These are phyloP conservation scores for Cygnus buccinator DNA, from an alignment of 2,113 vertebrate genomes.

Conservation along the genomic window DNA sequence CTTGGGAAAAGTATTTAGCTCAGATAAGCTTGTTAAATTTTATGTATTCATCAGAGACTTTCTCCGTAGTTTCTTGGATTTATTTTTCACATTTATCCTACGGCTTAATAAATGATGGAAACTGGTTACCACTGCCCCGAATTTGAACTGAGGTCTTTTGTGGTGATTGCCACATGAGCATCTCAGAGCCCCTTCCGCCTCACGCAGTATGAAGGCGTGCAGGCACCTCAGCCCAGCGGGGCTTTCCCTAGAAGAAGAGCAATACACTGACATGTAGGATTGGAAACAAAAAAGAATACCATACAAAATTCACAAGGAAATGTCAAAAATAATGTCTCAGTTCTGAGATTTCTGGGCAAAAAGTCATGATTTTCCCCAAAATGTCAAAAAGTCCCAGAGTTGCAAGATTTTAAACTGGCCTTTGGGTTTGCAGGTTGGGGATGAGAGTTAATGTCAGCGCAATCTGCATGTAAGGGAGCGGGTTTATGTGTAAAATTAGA, in stretches of 20 bases:
- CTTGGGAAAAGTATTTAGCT: not conserved
- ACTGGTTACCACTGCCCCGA: not conserved
- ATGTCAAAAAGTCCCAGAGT: not conserved
- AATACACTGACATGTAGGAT: rapidly evolving
- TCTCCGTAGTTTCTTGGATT: not conserved
- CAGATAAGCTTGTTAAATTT: not conserved
- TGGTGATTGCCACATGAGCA: not conserved
- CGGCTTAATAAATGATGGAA: not conserved
- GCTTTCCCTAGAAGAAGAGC: not conserved
- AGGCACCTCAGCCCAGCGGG: not conserved
- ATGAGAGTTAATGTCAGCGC: not conserved
- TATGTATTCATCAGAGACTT: not conserved
- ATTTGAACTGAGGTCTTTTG: not conserved
- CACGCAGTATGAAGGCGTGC: not conserved
- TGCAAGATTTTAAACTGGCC: not conserved
- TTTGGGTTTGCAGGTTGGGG: not conserved
- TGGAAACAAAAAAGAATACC: not conserved
- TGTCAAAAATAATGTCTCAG: rapidly evolving
- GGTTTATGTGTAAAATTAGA: not conserved
- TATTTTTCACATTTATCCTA: not conserved
- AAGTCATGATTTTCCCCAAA: not conserved
- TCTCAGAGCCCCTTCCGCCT: not conserved
- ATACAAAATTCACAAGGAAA: not conserved
- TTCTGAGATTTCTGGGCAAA: not conserved
- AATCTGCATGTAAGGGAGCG: not conserved